These are phyloP conservation scores for Hydropsyche tenuis DNA, from an alignment of 1,140 invertebrate genomes.

Conservation along the genomic window DNA sequence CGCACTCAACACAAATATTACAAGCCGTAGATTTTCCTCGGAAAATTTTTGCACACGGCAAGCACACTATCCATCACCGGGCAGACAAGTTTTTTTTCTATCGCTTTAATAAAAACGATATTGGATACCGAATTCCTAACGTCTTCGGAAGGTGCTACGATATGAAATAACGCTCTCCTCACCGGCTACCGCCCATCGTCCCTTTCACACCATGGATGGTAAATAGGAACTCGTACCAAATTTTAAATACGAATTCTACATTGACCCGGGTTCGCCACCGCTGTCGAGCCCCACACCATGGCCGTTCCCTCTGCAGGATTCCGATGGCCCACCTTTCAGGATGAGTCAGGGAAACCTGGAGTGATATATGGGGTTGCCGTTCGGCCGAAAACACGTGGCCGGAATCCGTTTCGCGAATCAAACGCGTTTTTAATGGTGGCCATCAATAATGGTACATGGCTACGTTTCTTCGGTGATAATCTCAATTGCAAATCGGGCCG, in stretches of 20 bases:
- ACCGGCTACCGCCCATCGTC: no score
- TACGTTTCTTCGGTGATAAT: slow-evolving; percentile 54
- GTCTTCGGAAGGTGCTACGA: slow-evolving; percentile 43
- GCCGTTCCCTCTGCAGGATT: background rate
- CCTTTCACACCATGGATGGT: no score
- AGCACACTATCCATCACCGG: slow-evolving; percentile 47
- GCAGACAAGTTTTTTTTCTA: slow-evolving; percentile 44
- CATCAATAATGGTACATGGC: slow-evolving; percentile 60
- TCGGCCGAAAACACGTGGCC: slow-evolving; percentile 48
- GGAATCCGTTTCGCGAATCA: slow-evolving; percentile 46
- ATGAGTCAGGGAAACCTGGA: slow-evolving; percentile 37
- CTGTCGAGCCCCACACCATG: no score
- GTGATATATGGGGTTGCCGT: slow-evolving; percentile 49
- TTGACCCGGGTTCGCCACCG: no score
- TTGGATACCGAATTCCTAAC: slow-evolving; percentile 49
- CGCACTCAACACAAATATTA: no score
- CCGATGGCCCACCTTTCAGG: background rate
- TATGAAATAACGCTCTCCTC: slow-evolving; percentile 49
- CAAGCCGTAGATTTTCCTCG: slow-evolving; percentile 1
- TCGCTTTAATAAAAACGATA: slow-evolving; percentile 50
- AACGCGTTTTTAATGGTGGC: slow-evolving; percentile 64
- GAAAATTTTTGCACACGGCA: slow-evolving; percentile 35
- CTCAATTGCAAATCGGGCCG: slow-evolving; percentile 62
- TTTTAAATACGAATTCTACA: no score
- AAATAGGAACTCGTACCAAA: no score